Conservation (phyloP, 1,140 invertebrate species). For the Brachionus calyciflorus region DNA sequence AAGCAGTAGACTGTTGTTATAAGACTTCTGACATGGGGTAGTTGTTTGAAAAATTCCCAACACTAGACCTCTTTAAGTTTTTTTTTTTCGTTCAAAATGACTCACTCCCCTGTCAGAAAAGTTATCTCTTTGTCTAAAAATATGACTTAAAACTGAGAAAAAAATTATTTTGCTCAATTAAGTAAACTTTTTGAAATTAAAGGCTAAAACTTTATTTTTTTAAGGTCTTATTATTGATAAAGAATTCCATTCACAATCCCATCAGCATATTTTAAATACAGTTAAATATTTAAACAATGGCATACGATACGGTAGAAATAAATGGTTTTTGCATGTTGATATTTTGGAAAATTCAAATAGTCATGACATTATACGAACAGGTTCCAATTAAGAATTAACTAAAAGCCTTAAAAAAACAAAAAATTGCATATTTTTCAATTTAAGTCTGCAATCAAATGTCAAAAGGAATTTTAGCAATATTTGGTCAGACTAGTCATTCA, state of each 20-base stretch:
- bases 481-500: slow-evolving; percentile 82
- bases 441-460: slow-evolving; percentile 87
- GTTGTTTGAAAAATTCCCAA: no score
- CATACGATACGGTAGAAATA: slow-evolving; percentile 29
- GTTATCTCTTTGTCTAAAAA: no score
- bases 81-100: no score
- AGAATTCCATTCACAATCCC: not conserved
- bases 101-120: no score
- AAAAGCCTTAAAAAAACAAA: slow-evolving; percentile 47
- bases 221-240: slow-evolving; percentile 19
- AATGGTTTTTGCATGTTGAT: slow-evolving; percentile 34
- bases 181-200: no score
- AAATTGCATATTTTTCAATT: slow-evolving; percentile 56
- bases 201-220: not conserved
- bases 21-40: no score
- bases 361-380: slow-evolving; percentile 5
- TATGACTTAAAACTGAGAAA: no score
- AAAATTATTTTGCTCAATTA: no score
- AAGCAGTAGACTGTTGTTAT: no score
- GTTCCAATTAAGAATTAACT: no score
- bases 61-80: no score
- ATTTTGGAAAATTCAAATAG: not conserved
- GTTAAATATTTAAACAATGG: slow-evolving; percentile 42
- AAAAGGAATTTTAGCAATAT: slow-evolving; percentile 80
- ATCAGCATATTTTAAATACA: slow-evolving; percentile 1